A percentile compares a stretch with the other conserved stretches of the same genome.
These are phyloP conservation scores for Tenthredo distinguenda DNA, from an alignment of 2,888 invertebrate species.

Conservation along the genomic window DNA sequence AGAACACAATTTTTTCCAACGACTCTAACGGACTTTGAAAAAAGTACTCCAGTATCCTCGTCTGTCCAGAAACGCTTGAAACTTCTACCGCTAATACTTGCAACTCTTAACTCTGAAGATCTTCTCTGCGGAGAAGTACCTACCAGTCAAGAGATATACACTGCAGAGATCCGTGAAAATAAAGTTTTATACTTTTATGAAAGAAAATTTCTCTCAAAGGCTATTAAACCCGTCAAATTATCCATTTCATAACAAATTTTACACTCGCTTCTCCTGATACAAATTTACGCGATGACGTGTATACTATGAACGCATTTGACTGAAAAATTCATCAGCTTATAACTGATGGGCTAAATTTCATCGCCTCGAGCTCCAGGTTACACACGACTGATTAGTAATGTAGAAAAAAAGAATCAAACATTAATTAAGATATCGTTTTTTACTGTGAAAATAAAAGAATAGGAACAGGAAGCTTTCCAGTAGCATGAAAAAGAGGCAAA, in stretches of 20 bases:
- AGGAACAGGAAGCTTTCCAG: neutral
- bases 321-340: constrained; percentile 29
- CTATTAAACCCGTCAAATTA: neutral
- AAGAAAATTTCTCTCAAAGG: constrained; percentile 2
- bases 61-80: constrained; percentile 42
- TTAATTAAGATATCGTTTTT: neutral
- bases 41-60: constrained; percentile 7
- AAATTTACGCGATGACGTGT: neutral
- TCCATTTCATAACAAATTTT: constrained; percentile 1
- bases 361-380: neutral
- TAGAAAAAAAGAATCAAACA: neutral
- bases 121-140: constrained; percentile 29
- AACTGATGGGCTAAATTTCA: neutral
- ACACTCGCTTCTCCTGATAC: constrained; percentile 3
- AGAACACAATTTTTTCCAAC: constrained; percentile 63
- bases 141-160: neutral
- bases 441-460: neutral
- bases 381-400: neutral
- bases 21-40: constrained; percentile 43
- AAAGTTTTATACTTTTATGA: neutral
- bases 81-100: constrained; percentile 46
- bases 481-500: neutral
- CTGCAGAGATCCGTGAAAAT: constrained; percentile 15
- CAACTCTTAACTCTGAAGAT: constrained; percentile 43
- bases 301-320: neutral